Evolutionary conservation across 2,888 invertebrate genomes (phyloP), one percentile per base, ranked within the genome.

Genomic region (Alloplasta piceator): DNA sequence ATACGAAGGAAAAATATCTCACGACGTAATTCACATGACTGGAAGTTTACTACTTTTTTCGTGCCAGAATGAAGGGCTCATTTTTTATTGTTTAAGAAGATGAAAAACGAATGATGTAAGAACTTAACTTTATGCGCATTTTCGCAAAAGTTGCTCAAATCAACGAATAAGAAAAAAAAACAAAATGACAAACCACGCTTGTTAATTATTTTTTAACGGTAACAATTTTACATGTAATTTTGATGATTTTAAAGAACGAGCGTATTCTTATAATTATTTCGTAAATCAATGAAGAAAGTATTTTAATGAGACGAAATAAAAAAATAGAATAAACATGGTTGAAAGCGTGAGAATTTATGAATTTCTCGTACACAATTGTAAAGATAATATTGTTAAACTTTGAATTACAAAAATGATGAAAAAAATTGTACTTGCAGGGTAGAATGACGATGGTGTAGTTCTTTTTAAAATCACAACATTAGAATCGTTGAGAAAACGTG

Each of bases 81-180:
- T 43, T 63, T 55, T 68, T 60, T 58, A 68, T 68, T 50, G 70
- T 76, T 55, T 14, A 5, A 60, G 66, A 72, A 61, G 52, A 43
- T 3, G 10, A 43, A 58, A 64, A 66, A 16, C n/a, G 52, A 71
- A 6, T 41, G 38, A 55, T 10, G 10, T 39, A 26, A 14, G 26
- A 46, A 38, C 9, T 5, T 50, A n/a, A 46, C 14, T 39, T 67
- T 67, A 14, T 1, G 38, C 46, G 61, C 50, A 63, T 70, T 67
- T 52, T 71, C 66, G 58, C 50, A 41, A 55, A 55, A 63, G 52
- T 80, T 78, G 80, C 77, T 78, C 80, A 78, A 82, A 74, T 64
- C 77, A 80, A 80, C 68, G 80, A 80, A 80, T 56, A 36, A 52
- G 12, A 10, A 74, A 66, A 6, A 39, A 66, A 56, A 66, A 7